These are phyloP conservation scores for Chromis chromis DNA, from an alignment of 2,797 vertebrate genomes.

Conservation along the genomic window DNA sequence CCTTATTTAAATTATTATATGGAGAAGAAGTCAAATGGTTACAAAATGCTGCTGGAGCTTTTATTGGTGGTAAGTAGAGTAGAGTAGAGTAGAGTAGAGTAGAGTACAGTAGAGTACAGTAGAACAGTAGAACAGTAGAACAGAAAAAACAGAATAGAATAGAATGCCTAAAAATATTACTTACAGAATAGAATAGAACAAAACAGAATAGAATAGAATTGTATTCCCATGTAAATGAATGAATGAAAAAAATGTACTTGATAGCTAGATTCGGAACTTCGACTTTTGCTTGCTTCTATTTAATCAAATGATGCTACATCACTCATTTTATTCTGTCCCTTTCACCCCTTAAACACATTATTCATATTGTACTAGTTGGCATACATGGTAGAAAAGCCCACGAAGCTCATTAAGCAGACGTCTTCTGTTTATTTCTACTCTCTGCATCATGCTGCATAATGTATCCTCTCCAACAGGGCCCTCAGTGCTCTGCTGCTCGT, in stretches of 20 bases:
- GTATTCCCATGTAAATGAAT: background rate
- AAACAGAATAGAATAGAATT: too few species aligned
- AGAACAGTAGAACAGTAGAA: too few species aligned
- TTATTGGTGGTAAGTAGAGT: too few species aligned
- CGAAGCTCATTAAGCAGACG: background rate
- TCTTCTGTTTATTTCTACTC: background rate
- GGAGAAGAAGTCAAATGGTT: too few species aligned
- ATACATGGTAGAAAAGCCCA: background rate
- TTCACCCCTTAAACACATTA: background rate
- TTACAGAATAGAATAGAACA: too few species aligned
- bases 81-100: too few species aligned
- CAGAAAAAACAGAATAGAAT: too few species aligned
- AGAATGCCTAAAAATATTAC: too few species aligned
- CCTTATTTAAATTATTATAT: too few species aligned
- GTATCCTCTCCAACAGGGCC: slow-evolving; percentile 13
- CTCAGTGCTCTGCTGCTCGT: slow-evolving; percentile 18
- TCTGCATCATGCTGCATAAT: slow-evolving; percentile 8
- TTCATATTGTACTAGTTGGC: background rate
- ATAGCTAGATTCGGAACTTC: background rate
- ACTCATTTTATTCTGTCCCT: background rate
- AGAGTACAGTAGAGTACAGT: too few species aligned
- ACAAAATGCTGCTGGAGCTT: too few species aligned
- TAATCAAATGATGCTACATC: background rate
- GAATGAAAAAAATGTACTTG: background rate
- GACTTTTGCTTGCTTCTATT: background rate